Evolutionary conservation across 2,797 vertebrate species (phyloP).

Genomic region (Pelodytes ibericus): DNA sequence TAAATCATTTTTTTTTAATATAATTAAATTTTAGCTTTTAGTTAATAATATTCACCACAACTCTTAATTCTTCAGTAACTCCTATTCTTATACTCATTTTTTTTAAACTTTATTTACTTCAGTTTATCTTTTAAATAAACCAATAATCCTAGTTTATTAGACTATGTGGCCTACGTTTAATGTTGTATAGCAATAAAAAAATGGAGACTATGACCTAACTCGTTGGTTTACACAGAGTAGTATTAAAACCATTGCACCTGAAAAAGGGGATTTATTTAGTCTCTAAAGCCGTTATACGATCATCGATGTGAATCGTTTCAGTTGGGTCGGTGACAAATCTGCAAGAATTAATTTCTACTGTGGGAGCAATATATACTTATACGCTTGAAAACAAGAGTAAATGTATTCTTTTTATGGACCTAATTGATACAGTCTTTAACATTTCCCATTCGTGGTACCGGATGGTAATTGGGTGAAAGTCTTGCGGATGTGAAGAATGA

Average conservation of each 20-base stretch:
- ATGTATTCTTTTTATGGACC: slow-evolving; percentile 34
- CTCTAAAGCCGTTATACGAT: slow-evolving; percentile 9
- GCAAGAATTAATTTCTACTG: slow-evolving; percentile 13
- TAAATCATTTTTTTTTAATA: too few species aligned
- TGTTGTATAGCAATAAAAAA: not conserved
- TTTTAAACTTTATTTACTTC: too few species aligned
- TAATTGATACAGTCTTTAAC: slow-evolving; percentile 42
- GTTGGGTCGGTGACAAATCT: slow-evolving; percentile 11
- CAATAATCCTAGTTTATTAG: too few species aligned
- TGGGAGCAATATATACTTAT: slow-evolving; percentile 31
- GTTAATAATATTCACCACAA: too few species aligned
- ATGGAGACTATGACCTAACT: not conserved
- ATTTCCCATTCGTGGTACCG: slow-evolving; percentile 26
- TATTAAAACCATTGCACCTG: slow-evolving; percentile 25
- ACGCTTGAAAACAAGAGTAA: not conserved
- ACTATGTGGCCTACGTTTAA: too few species aligned
- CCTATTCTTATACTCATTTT: too few species aligned
- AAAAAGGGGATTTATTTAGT: slow-evolving; percentile 22
- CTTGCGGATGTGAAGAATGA: slow-evolving; percentile 11
- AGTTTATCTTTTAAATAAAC: too few species aligned
- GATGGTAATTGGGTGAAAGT: slow-evolving; percentile 37
- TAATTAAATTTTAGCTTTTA: too few species aligned
- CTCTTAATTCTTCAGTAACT: too few species aligned
- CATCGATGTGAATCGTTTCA: not conserved
- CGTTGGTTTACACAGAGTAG: not conserved